Conservation (phyloP, 1,140 invertebrate genomes). For the Adoxophyes honmai region DNA sequence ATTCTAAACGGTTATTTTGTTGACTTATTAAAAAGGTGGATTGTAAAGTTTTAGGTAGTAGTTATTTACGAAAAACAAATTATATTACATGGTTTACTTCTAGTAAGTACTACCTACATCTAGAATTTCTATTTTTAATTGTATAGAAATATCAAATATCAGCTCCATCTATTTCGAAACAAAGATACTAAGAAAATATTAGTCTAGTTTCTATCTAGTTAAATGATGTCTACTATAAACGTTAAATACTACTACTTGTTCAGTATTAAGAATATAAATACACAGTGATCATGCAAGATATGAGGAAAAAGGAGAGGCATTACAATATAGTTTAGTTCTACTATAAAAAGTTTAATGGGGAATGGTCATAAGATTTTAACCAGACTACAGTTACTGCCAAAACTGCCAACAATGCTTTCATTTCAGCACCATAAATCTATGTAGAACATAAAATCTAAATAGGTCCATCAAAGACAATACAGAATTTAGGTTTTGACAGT, state of each 20-base stretch:
- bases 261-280: neutral
- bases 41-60: neutral
- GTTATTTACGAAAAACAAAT: neutral
- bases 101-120: neutral
- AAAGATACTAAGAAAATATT: neutral
- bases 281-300: slow-evolving; percentile 12
- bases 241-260: slow-evolving; percentile 3
- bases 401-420: neutral
- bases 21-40: no score
- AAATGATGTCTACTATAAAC: neutral
- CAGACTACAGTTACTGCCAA: neutral
- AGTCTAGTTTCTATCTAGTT: neutral
- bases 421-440: no score
- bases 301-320: neutral
- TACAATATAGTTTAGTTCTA: neutral
- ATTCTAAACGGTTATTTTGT: no score
- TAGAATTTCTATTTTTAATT: neutral
- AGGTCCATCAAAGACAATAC: neutral
- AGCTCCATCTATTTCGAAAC: slow-evolving; percentile 3
- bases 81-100: neutral
- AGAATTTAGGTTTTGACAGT: neutral
- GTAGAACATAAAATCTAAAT: neutral
- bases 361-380: neutral
- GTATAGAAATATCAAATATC: neutral
- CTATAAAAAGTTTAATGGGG: neutral